Percentiles rank a stretch among this genome's conserved stretches.
Evolutionary conservation across 2,888 invertebrate species (phyloP).

Genomic region (Dasysyrphus tricinctus): DNA sequence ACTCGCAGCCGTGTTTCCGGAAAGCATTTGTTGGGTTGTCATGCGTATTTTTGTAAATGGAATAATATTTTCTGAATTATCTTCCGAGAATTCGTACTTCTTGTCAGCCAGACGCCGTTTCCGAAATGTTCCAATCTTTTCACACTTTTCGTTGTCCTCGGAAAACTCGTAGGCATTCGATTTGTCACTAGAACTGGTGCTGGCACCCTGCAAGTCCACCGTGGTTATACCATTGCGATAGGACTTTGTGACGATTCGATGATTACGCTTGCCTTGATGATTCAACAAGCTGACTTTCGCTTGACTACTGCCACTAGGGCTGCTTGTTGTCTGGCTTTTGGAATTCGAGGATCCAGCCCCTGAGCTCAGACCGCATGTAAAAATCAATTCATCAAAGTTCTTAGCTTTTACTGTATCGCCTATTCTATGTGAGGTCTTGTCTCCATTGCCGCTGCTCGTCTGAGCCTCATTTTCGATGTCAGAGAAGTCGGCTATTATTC

Average conservation of each 20-base stretch:
- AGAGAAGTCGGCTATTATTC: slow-evolving; percentile 87
- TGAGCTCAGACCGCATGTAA: slow-evolving; percentile 82
- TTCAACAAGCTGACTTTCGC: slow-evolving; percentile 77
- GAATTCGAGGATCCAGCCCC: slow-evolving; percentile 66
- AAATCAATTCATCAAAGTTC: slow-evolving; percentile 84
- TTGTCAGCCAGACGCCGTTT: slow-evolving; percentile 94
- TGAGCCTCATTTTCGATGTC: slow-evolving; percentile 86
- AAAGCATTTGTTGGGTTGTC: slow-evolving; percentile 73
- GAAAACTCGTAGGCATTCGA: slow-evolving; percentile 91
- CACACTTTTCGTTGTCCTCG: slow-evolving; percentile 92
- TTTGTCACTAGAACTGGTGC: slow-evolving; percentile 86
- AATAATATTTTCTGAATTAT: slow-evolving; percentile 87
- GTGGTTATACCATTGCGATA: slow-evolving; percentile 82
- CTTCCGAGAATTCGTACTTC: slow-evolving; percentile 95
- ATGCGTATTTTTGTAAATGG: slow-evolving; percentile 82
- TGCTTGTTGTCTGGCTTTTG: slow-evolving; percentile 51
- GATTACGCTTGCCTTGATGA: slow-evolving; percentile 80
- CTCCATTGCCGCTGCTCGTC: slow-evolving; percentile 80
- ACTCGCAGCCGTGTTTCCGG: slow-evolving; percentile 69
- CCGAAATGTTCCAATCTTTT: slow-evolving; percentile 93
- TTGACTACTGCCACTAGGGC: slow-evolving; percentile 51
- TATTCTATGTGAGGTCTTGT: slow-evolving; percentile 38
- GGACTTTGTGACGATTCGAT: slow-evolving; percentile 82
- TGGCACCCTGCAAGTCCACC: slow-evolving; percentile 80
- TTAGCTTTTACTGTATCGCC: slow-evolving; percentile 79